Conservation (phyloP, 2,797 vertebrate genomes). For the Siniperca obscura region DNA sequence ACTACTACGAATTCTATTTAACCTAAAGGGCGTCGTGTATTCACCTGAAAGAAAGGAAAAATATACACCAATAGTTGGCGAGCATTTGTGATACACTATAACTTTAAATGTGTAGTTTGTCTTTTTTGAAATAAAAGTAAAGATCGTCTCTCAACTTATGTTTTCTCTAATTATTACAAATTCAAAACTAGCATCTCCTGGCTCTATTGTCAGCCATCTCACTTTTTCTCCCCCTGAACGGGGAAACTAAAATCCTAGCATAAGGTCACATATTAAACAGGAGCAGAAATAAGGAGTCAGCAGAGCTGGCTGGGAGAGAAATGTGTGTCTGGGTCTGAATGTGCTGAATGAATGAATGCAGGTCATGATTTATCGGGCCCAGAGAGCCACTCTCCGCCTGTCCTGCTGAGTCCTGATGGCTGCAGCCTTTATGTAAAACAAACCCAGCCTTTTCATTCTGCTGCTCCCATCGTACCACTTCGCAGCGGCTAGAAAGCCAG, state of each 20-base stretch:
- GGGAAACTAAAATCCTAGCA: slow-evolving; percentile 72
- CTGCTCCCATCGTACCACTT: slow-evolving; percentile 70
- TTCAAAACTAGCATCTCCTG: slow-evolving; percentile 32
- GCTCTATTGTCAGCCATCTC: slow-evolving; percentile 52
- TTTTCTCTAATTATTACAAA: slow-evolving; percentile 26
- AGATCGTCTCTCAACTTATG: neutral
- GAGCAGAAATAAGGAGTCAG: slow-evolving; percentile 84
- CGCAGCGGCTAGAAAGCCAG: slow-evolving; percentile 61
- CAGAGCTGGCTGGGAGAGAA: slow-evolving; percentile 80
- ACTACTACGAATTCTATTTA: slow-evolving; percentile 81
- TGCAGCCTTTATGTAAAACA: slow-evolving; percentile 87
- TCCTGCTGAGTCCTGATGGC: slow-evolving; percentile 83
- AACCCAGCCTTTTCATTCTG: slow-evolving; percentile 85
- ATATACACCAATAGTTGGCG: slow-evolving; percentile 62
- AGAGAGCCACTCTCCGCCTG: slow-evolving; percentile 75
- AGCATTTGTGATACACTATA: slow-evolving; percentile 49
- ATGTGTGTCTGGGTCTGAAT: slow-evolving; percentile 81
- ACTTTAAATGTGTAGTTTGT: slow-evolving; percentile 51
- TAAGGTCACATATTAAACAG: slow-evolving; percentile 82
- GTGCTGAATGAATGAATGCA: slow-evolving; percentile 84
- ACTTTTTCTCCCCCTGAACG: slow-evolving; percentile 58
- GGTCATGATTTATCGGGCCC: slow-evolving; percentile 84
- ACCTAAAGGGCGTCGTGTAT: slow-evolving; percentile 67
- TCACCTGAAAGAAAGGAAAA: slow-evolving; percentile 78
- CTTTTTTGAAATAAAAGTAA: slow-evolving; percentile 15